Evolutionary conservation across 1,140 invertebrate species (phyloP).

Genomic region (Lamellibrachia luymesi): DNA sequence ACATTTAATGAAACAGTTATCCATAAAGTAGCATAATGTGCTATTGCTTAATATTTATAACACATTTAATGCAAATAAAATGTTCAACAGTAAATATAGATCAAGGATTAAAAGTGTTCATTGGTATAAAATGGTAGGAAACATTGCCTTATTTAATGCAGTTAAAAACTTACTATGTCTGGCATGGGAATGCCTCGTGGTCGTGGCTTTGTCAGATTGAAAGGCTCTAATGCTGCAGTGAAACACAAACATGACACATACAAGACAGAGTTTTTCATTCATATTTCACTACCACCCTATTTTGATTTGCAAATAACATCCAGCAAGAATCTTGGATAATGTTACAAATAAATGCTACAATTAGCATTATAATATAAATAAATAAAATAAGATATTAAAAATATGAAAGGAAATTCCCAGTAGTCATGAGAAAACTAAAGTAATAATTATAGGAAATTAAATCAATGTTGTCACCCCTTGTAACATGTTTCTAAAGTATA

Average conservation of each 20-base stretch:
- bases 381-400: neutral
- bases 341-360: neutral
- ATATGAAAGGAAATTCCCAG: neutral
- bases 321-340: no score
- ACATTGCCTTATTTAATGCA: no score
- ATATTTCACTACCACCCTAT: no score
- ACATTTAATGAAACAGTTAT: neutral
- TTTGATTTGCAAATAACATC: no score
- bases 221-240: slow-evolving; percentile 46
- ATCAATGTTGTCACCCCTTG: neutral
- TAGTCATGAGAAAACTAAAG: neutral
- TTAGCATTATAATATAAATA: neutral
- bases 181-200: slow-evolving; percentile 51
- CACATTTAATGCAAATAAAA: neutral
- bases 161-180: slow-evolving; percentile 42
- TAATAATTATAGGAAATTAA: neutral
- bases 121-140: no score
- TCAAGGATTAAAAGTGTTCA: no score
- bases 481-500: no score
- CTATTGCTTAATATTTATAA: neutral
- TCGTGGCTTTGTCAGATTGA: slow-evolving; percentile 50
- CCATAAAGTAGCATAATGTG: no score
- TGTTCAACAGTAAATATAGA: neutral
- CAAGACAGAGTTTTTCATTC: no score
- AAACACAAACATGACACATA: neutral